phyloP scores from a whole-genome alignment of 2,888 invertebrate genomes.

The Spilosoma lubricipeda region DNA sequence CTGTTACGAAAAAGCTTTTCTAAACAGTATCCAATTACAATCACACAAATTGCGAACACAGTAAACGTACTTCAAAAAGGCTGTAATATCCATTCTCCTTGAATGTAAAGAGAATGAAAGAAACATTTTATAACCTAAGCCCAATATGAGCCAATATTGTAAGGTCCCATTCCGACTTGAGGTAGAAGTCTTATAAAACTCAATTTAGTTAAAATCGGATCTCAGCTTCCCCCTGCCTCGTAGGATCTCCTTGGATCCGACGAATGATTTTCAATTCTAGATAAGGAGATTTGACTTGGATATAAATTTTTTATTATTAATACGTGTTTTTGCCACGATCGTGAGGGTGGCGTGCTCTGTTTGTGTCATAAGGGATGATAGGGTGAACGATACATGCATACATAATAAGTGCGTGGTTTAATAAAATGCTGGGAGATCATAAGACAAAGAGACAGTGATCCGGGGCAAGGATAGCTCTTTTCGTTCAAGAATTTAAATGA shows the following conservation, averaged over 20 bases:
- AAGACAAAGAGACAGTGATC: constrained; percentile 5
- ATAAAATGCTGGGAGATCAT: constrained; percentile 16
- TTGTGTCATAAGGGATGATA: constrained; percentile 23
- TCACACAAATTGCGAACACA: background rate
- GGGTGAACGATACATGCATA: constrained; percentile 20
- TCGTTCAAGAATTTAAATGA: background rate
- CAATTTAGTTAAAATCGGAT: constrained; percentile 77
- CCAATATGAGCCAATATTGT: constrained; percentile 44
- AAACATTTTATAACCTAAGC: constrained; percentile 34
- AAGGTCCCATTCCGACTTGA: constrained; percentile 46
- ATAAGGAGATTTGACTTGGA: constrained; percentile 70
- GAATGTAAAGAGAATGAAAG: constrained; percentile 11
- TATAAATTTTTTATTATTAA: constrained; percentile 63
- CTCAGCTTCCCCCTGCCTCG: constrained; percentile 62
- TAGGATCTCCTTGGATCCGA: constrained; percentile 57
- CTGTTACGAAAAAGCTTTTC: background rate
- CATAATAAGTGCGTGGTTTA: constrained; percentile 26
- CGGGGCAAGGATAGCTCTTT: background rate
- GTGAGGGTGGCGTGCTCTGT: constrained; percentile 17
- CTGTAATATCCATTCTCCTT: constrained; percentile 9
- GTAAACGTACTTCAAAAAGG: constrained; percentile 9
- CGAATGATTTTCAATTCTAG: constrained; percentile 76
- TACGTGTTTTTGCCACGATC: constrained; percentile 42
- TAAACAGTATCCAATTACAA: constrained; percentile 1
- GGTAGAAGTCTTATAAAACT: constrained; percentile 70